Conservation (phyloP, 1,140 invertebrate genomes). For the Drosophila nikananu region DNA sequence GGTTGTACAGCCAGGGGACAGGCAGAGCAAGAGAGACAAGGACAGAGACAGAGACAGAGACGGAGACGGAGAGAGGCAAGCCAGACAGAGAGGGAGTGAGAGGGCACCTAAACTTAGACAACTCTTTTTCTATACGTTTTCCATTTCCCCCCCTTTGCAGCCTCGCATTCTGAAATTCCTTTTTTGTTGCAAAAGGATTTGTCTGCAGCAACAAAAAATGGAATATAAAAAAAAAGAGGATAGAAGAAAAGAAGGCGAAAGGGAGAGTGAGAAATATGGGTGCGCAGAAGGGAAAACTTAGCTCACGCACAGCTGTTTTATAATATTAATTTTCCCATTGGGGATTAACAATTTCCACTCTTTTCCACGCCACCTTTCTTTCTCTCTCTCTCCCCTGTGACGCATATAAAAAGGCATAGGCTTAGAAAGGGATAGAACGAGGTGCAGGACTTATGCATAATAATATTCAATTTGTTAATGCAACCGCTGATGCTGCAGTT, state of each 20-base stretch:
- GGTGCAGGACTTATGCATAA: conserved; percentile 59
- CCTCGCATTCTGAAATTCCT: conserved; percentile 5
- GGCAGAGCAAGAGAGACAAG: not conserved
- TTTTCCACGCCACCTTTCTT: conserved; percentile 34
- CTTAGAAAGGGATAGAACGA: conserved; percentile 23
- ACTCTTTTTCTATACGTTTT: conserved; percentile 55
- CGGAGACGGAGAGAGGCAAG: not conserved
- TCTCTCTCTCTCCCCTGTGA: not conserved
- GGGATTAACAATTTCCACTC: conserved; percentile 81
- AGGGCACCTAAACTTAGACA: conserved; percentile 58
- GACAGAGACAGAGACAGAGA: not conserved
- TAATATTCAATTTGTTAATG: conserved; percentile 65
- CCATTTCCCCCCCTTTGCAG: conserved; percentile 31
- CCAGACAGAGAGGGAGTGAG: conserved; percentile 13
- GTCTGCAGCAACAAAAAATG: conserved; percentile 21
- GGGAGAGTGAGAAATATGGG: conserved; percentile 4
- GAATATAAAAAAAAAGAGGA: not conserved
- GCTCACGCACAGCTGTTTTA: conserved; percentile 76
- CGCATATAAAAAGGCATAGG: not conserved
- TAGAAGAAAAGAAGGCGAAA: conserved; percentile 1
- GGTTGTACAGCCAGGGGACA: conserved; percentile 28
- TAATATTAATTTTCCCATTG: conserved; percentile 85
- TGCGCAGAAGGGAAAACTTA: conserved; percentile 37
- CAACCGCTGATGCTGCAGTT: conserved; percentile 15
- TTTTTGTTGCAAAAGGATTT: conserved; percentile 47